A percentile compares a stretch with the other conserved stretches of the same genome.
These are phyloP conservation scores for Aethes cnicana DNA, from an alignment of 2,888 invertebrate genomes.

Conservation along the genomic window DNA sequence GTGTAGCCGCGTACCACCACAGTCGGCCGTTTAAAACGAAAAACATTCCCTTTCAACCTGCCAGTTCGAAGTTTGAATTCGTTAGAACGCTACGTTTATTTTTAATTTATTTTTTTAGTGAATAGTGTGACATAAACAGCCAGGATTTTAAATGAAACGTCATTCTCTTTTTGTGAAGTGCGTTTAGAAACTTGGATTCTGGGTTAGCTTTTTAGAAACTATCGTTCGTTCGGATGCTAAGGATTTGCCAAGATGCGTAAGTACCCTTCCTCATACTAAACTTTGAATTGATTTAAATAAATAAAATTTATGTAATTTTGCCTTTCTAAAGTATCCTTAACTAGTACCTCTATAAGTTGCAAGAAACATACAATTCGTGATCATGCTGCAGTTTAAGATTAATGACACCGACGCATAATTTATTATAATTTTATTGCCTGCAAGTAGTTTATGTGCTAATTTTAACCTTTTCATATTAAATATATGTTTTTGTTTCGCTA, in stretches of 20 bases:
- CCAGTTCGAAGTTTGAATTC: constrained; percentile 51
- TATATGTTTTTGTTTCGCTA: too few species aligned
- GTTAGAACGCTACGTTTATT: constrained; percentile 24
- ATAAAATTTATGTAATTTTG: too few species aligned
- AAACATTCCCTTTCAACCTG: constrained; percentile 44
- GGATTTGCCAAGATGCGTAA: constrained; percentile 31
- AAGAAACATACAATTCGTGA: too few species aligned
- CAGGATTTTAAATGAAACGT: constrained; percentile 14
- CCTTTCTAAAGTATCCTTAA: too few species aligned
- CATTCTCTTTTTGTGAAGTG: constrained; percentile 23
- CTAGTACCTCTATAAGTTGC: too few species aligned
- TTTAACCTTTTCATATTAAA: too few species aligned
- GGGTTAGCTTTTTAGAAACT: constrained; percentile 17
- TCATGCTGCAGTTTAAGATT: too few species aligned
- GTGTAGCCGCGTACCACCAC: constrained; percentile 16
- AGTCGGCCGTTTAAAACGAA: constrained; percentile 53
- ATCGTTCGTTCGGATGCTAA: constrained; percentile 18
- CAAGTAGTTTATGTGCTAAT: too few species aligned
- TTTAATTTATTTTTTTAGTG: constrained; percentile 23
- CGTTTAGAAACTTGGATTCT: constrained; percentile 20
- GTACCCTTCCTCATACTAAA: constrained; percentile 5
- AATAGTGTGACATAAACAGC: constrained; percentile 27
- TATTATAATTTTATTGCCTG: too few species aligned
- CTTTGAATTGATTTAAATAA: too few species aligned
- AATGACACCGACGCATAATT: too few species aligned